phyloP scores from a whole-genome alignment of 2,888 invertebrate genomes.

The Coronaproctus castanopsis region DNA sequence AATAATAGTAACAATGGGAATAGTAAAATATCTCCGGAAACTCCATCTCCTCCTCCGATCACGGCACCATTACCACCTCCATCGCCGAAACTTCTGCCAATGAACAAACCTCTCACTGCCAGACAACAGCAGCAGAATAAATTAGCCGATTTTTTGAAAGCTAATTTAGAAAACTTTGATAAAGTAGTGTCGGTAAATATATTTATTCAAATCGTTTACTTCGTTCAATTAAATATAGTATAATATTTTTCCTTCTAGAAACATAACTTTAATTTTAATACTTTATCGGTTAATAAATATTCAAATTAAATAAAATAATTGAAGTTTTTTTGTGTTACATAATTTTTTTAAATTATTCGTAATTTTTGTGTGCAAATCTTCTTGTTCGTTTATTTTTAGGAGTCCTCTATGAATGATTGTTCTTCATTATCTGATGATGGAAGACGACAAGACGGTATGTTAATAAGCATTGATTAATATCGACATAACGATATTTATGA shows the following conservation, averaged over 20 bases:
- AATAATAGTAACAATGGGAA: conserved; percentile 31
- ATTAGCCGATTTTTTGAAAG: conserved; percentile 48
- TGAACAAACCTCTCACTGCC: conserved; percentile 26
- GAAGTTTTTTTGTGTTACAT: no score
- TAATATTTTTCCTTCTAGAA: no score
- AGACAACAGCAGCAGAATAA: conserved; percentile 29
- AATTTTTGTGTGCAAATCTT: not conserved
- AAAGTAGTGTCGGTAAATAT: conserved; percentile 21
- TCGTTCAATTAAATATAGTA: not conserved
- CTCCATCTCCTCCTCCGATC: conserved; percentile 23
- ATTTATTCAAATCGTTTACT: not conserved
- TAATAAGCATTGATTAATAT: not conserved
- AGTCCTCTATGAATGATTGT: conserved; percentile 7
- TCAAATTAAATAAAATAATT: no score
- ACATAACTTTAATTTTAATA: no score
- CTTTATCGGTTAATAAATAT: no score
- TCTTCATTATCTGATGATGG: conserved; percentile 10
- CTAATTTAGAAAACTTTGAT: conserved; percentile 49
- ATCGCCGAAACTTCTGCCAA: conserved; percentile 19
- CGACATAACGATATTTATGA: no score
- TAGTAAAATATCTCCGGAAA: conserved; percentile 26
- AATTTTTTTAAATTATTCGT: not conserved
- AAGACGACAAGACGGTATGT: conserved; percentile 11
- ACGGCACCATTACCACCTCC: conserved; percentile 22
- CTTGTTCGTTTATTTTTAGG: not conserved